Evolutionary conservation across 1,140 invertebrate species (phyloP), one percentile per base, ranked within the genome.

Genomic region (Cataglyphis hispanica): DNA sequence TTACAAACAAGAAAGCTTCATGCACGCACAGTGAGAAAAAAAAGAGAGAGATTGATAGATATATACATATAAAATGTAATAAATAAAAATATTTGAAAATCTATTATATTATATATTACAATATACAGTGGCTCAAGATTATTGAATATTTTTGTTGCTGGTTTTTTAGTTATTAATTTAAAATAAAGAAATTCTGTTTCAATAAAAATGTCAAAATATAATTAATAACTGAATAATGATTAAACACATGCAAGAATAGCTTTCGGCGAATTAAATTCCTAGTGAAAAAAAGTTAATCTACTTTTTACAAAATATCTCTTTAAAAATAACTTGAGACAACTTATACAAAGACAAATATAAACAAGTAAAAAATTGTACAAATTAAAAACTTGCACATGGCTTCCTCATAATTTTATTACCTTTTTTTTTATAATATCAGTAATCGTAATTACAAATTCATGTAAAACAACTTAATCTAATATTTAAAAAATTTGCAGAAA

Each of bases 321-420:
- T 16, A 11, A 64, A 53, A 74, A 34, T 53, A 66, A 67, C 8
- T 25, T 53, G 31, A 78, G 25, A n/a, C 34, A 80, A 58, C 2
- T 19, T 67, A 19, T 19, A 8, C 19, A 56, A 43, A 19, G 22
- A n/a, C 4, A 34, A 69, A 56, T 19, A 27, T n/a, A 37, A 67
- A 77, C n/a, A n/a, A n/a, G n/a, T n/a, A n/a, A n/a, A n/a, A n/a
- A n/a, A n/a, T n/a, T n/a, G n/a, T n/a, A n/a, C n/a, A n/a, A n/a
- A n/a, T n/a, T n/a, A n/a, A n/a, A n/a, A n/a, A n/a, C n/a, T n/a
- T n/a, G n/a, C n/a, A n/a, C n/a, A n/a, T n/a, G n/a, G n/a, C n/a
- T n/a, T n/a, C n/a, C n/a, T n/a, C n/a, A n/a, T n/a, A n/a, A n/a
- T n/a, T n/a, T n/a, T n/a, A n/a, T n/a, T n/a, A n/a, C n/a, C n/a